Base-by-base conservation (phyloP, 2,888 invertebrate species). In the Monopis laevigella region DNA sequence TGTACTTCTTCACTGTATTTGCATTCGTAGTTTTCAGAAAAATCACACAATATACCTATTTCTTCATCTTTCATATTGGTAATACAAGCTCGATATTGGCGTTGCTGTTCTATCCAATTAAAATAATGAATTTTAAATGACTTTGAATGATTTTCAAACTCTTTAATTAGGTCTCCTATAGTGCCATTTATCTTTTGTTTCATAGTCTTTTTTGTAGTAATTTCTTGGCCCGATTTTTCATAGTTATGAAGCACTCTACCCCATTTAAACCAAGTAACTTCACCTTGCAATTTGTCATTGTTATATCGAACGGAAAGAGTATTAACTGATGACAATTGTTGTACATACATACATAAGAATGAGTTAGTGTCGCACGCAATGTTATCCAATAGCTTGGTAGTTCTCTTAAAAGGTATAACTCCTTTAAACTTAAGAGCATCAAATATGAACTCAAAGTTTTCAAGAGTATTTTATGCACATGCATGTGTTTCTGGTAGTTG, bases 1-100 rank as follows among this genome's bases (percentile, higher is more conserved):
- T 54, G 52, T 7, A 51, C 42, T 42, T 55, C 51, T 29, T 48
- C 38, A n/a, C 35, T 14, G 10, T 42, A 40, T 44, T 53, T 53
- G 18, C 43, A 36, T 2, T 46, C 40, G 40, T 46, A 51, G 32
- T 52, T 53, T 48, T 51, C 51, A 5, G 47, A 48, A 43, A 51
- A 54, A 35, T 54, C 54, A 26, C 48, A 46, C 5, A 50, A 12
- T 21, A 50, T 48, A 3, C 38, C 14, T 11, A 39, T 35, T 43
- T 51, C 51, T 41, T 42, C 34, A n/a, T 38, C 32, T 40, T 43
- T 26, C 39, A 50, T 28, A 17, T 44, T 28, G 14, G 39, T 36
- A 11, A 51, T 39, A 28, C 40, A 43, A 27, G 43, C 41, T 45
- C 44, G 42, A 36, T 52, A 53, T 43, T 49, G 32, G 2, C 41